phyloP scores from a whole-genome alignment of 2,888 invertebrate genomes.

The Dione juno region DNA sequence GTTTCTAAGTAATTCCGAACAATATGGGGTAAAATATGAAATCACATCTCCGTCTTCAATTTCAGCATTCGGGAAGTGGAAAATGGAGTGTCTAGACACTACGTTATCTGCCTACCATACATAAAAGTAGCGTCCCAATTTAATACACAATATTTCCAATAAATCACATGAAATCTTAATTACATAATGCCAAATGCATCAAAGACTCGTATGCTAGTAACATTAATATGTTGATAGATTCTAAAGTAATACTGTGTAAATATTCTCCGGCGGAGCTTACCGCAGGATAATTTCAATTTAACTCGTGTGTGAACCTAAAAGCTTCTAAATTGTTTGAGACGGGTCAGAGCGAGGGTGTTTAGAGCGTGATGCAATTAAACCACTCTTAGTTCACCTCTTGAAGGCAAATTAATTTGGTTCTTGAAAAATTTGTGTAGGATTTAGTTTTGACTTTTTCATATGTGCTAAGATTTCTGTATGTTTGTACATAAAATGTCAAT shows the following conservation, averaged over 20 bases:
- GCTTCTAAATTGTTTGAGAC: slow-evolving; percentile 60
- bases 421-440: neutral
- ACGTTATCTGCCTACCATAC: no score
- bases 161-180: neutral
- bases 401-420: slow-evolving; percentile 49
- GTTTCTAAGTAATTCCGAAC: no score
- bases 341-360: slow-evolving; percentile 47
- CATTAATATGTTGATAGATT: slow-evolving; percentile 13
- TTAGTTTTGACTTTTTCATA: neutral
- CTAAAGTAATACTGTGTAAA: slow-evolving; percentile 26
- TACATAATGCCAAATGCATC: neutral
- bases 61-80: no score
- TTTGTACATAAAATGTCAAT: neutral
- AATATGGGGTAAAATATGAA: no score
- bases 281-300: slow-evolving; percentile 55
- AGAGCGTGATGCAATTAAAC: slow-evolving; percentile 55
- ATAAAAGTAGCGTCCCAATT: no score
- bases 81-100: no score
- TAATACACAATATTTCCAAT: no score
- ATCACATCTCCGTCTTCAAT: no score
- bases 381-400: slow-evolving; percentile 48
- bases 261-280: slow-evolving; percentile 19
- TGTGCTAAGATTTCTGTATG: no score
- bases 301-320: slow-evolving; percentile 64
- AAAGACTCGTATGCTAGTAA: neutral